These are phyloP conservation scores for Platerodrilus igneus DNA, from an alignment of 2,888 invertebrate species.

Conservation along the genomic window DNA sequence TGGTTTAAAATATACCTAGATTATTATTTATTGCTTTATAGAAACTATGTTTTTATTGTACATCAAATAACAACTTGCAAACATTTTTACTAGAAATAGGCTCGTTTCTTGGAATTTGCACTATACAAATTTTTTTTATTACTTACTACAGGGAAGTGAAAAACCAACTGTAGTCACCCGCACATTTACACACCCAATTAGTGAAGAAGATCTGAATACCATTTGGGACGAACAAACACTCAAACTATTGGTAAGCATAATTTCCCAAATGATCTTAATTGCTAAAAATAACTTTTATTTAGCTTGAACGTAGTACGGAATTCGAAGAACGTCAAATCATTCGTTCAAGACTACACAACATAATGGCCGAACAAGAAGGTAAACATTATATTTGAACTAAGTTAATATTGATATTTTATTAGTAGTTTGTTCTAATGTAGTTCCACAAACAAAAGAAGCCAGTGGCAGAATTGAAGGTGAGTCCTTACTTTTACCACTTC, in stretches of 20 bases:
- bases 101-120: no score
- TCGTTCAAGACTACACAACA: slow-evolving; percentile 72
- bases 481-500: slow-evolving; percentile 66
- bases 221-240: slow-evolving; percentile 74
- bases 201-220: slow-evolving; percentile 62
- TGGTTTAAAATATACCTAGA: no score
- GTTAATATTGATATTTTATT: slow-evolving; percentile 3
- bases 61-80: not conserved
- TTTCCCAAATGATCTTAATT: not conserved
- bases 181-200: slow-evolving; percentile 47
- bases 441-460: slow-evolving; percentile 48
- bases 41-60: not conserved
- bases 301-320: slow-evolving; percentile 81
- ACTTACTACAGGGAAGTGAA: slow-evolving; percentile 38
- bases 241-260: slow-evolving; percentile 60
- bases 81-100: no score
- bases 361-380: slow-evolving; percentile 88
- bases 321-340: slow-evolving; percentile 83
- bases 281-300: slow-evolving; percentile 28
- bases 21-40: no score
- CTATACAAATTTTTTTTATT: not conserved
- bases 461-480: slow-evolving; percentile 60
- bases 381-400: slow-evolving; percentile 30
- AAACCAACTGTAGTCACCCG: slow-evolving; percentile 40
- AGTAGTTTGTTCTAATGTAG: slow-evolving; percentile 52